phyloP scores from a whole-genome alignment of 2,888 invertebrate species.

The Dexiosoma caninum region DNA sequence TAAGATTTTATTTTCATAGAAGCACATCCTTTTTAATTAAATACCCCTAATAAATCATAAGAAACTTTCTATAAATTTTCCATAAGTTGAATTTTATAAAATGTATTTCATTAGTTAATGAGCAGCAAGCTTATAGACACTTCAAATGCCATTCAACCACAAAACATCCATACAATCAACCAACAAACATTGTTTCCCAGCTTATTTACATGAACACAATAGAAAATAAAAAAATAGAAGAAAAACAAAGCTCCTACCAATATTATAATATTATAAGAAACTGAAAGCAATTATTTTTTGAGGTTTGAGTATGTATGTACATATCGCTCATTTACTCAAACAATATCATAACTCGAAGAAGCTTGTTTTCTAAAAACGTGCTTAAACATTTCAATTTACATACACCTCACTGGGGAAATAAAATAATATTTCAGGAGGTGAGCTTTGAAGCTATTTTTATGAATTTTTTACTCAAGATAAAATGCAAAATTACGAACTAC shows the following conservation, averaged over 20 bases:
- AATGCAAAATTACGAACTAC: too few relatives aligned
- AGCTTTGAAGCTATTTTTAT: too few relatives aligned
- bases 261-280: not conserved
- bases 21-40: constrained; percentile 30
- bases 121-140: constrained; percentile 55
- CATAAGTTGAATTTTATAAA: constrained; percentile 37
- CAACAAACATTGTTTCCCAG: constrained; percentile 47
- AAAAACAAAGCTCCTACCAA: constrained; percentile 3
- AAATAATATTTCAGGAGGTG: too few relatives aligned
- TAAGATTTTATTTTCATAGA: too few relatives aligned
- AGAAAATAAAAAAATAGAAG: constrained; percentile 21
- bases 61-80: constrained; percentile 36
- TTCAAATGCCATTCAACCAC: constrained; percentile 57
- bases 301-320: not conserved
- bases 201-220: constrained; percentile 62
- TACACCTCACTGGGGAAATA: too few relatives aligned
- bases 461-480: too few relatives aligned
- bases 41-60: constrained; percentile 46
- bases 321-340: too few relatives aligned
- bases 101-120: constrained; percentile 62
- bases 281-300: not conserved
- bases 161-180: constrained; percentile 44
- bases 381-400: too few relatives aligned
- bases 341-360: too few relatives aligned
- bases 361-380: too few relatives aligned